Evolutionary conservation across 2,113 vertebrate species (phyloP), one percentile per base, ranked within the genome.

Genomic region (Corydoras sp.): DNA sequence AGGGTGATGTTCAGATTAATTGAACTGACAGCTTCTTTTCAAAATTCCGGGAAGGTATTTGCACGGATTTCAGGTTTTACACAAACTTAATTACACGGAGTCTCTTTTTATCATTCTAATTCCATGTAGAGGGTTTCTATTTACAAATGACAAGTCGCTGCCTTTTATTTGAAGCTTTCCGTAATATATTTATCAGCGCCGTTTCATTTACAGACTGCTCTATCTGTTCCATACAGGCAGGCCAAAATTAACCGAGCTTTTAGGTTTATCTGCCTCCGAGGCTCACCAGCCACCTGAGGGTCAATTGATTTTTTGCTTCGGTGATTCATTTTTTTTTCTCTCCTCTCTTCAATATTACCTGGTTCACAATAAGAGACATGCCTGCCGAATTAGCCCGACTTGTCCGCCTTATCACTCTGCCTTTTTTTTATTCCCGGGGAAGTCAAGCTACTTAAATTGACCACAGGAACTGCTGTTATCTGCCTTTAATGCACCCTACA

Each of bases 171-270:
- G 90, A 95, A 93, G 95, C 95, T 96, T 93, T 93, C 93, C 95
- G 97, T 98, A 97, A 98, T 98, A 95, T 99, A 97, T 98, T 98
- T 98, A 99, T 99, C 97, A 98, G 95, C 98, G 95, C 94, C 88
- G 92, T 93, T 97, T 98, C 95, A 97, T 98, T 98, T 98, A 95
- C 95, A 95, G 94, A 95, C 94, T 96, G 94, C 95, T 96, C 94
- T 99, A 98, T 99, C 97, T 96, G 94, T 93, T 91, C 92, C 92
- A 92, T 91, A 94, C 97, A 99, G 97, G 92, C 96, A 90, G 94
- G 91, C 95, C 92, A 91, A 98, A 95, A 95, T 97, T 97, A 97
- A 96, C 93, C 93, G 94, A 95, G 95, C 95, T 94, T 94, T 96
- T 95, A 95, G 95, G 93, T 96, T 98, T 98, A 99, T 98, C 97